Conservation (phyloP, 2,113 vertebrate species). For the Antechinus stuartii region DNA sequence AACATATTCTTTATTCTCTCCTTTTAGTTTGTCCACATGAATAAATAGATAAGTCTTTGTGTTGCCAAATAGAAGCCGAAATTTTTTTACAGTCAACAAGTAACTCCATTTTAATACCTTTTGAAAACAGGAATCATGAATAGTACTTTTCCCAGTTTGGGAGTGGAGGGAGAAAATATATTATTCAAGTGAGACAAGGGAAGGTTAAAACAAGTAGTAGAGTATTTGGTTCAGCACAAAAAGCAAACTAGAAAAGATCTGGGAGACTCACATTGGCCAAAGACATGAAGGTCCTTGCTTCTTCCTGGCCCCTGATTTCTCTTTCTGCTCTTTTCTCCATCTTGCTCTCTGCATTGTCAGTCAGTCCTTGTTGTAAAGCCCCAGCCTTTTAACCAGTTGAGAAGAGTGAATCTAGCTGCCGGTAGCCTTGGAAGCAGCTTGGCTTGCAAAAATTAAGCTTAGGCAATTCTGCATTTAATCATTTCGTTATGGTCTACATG, state of each 20-base stretch:
- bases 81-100: constrained; percentile 26
- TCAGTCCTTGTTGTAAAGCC: neutral
- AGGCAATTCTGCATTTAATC: constrained; percentile 26
- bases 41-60: constrained; percentile 16
- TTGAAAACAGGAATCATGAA: constrained; percentile 43
- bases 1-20: neutral
- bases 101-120: constrained; percentile 61
- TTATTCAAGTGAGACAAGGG: constrained; percentile 7
- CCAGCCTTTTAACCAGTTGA: neutral
- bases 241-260: constrained; percentile 16
- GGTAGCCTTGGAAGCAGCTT: constrained; percentile 37
- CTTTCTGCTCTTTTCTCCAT: neutral
- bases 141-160: constrained; percentile 16
- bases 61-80: constrained; percentile 61
- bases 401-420: constrained; percentile 20
- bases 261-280: neutral
- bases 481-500: constrained; percentile 31
- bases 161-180: neutral
- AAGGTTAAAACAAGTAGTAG: neutral
- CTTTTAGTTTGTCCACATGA: constrained; percentile 54
- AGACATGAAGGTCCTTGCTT: constrained; percentile 8
- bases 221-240: neutral
- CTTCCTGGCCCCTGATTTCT: neutral
- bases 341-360: constrained; percentile 4
- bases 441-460: constrained; percentile 51